Conservation (phyloP, 2,888 invertebrate genomes). For the Drosophila mimica region DNA sequence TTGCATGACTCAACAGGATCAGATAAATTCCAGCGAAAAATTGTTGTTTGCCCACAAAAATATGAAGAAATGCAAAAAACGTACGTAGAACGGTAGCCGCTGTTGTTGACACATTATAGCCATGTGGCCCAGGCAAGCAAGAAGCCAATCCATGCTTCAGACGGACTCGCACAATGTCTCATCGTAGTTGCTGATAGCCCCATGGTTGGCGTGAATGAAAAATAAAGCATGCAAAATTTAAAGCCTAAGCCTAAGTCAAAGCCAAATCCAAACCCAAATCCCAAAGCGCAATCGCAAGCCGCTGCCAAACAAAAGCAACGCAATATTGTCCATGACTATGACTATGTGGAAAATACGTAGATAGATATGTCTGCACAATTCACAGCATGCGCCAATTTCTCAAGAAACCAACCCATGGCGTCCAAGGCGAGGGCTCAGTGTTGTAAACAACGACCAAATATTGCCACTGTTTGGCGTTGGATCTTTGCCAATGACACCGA, state of each 20-base stretch:
- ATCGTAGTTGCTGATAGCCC: constrained; percentile 63
- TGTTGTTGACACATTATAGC: constrained; percentile 76
- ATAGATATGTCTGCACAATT: constrained; percentile 60
- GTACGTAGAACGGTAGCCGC: constrained; percentile 76
- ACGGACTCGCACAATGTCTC: constrained; percentile 57
- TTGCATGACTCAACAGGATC: constrained; percentile 78
- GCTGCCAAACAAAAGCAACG: constrained; percentile 72
- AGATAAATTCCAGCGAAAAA: constrained; percentile 72
- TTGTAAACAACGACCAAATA: constrained; percentile 72
- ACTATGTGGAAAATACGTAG: constrained; percentile 53
- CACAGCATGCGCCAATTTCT: constrained; percentile 81
- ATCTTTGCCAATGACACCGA: constrained; percentile 34
- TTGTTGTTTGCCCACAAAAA: constrained; percentile 60
- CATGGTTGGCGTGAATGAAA: constrained; percentile 64
- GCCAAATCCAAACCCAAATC: constrained; percentile 32
- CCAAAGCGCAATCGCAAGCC: constrained; percentile 19
- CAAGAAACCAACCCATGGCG: constrained; percentile 70
- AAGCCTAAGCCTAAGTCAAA: constrained; percentile 16
- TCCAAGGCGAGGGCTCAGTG: constrained; percentile 64
- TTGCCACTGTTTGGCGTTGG: constrained; percentile 72
- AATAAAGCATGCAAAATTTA: constrained; percentile 52
- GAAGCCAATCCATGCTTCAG: constrained; percentile 28
- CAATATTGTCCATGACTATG: constrained; percentile 70
- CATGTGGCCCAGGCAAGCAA: constrained; percentile 18
- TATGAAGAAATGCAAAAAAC: constrained; percentile 72